Base-by-base conservation (phyloP, 2,888 invertebrate genomes). In the Apamea anceps region DNA sequence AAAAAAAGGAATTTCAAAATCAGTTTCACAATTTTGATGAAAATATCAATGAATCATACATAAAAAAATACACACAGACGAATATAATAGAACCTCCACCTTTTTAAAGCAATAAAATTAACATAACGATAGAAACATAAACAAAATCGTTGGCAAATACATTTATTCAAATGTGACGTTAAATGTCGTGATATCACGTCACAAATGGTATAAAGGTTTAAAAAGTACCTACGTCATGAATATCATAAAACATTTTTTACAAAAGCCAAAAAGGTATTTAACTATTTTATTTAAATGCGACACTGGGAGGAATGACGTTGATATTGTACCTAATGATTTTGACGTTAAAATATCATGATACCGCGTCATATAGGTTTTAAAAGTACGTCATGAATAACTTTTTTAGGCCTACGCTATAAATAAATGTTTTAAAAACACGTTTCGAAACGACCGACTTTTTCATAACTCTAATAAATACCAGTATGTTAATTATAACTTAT, bases 141-240 rank as follows among this genome's bases (percentile, higher is more conserved):
- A 63, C 25, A 15, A 72, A 72, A 21, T 18, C 0, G 4, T 13
- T 57, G 2, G 7, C 13, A 42, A 63, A 62, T 42, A 21, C 42
- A n/a, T n/a, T 5, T 7, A 42, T 63, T 42, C 5, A 72, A 28
- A 72, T 65, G 42, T 0, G 45, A 28, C 15, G 15, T 28, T 42
- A 15, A 65, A 42, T 8, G 45, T 28, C 21, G 18, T 32, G 12
- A n/a, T 6, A 18, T 21, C 18, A 48, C 12, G 48, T 48, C 48
- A 72, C 18, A 74, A 28, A 28, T 28, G 32, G 13, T 13, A n/a
- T 32, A 12, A 48, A 21, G 3, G n/a, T 48, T 51, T 18, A 0
- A 13, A n/a, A 32, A n/a, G 13, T n/a, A 51, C n/a, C n/a, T n/a
- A n/a, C 75, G 75, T 48, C 75, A 75, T 25, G 75, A 75, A 75